Evolutionary conservation across 2,888 invertebrate species (phyloP), one percentile per base, ranked within the genome.

Genomic region (Phanerotoma sp.): DNA sequence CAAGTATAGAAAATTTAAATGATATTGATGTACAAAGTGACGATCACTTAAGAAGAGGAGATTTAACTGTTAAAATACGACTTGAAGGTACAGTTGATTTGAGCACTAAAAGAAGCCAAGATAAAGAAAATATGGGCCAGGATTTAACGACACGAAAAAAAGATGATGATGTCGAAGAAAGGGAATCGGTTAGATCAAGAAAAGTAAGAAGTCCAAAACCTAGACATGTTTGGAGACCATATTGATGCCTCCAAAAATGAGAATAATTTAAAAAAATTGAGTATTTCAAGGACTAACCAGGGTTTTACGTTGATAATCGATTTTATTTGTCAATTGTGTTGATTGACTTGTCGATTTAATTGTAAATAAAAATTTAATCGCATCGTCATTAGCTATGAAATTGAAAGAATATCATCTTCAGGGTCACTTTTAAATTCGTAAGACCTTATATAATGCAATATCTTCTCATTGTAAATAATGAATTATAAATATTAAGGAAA

Each of bases 201-300:
- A 69, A 73, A 51, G 75, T 75, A 15, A 66, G 69, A 51, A 77
- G 72, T 57, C 77, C 77, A 1, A 76, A 74, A 41, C 77, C 77
- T 5, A 71, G 75, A 61, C 76, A 76, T 41, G 77, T 77, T 51
- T 77, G 77, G 77, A 69, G 77, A 65, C 77, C 77, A 9, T 77
- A 77, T 61, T 77, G 69, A 67, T 52, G 33, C 21, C 22, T 13
- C 41, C 13, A 37, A 15, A 10, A 13, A 25, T 6, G 7, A 13
- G n/a, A 38, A 18, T 40, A 16, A 25, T 25, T 15, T 28, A 18
- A 58, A 55, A 59, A 58, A 62, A 54, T 62, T 61, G 66, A 62
- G 67, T 69, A 73, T 70, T 74, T 54, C 70, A 70, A 72, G 76
- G 76, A 77, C 74, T 74, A 75, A 76, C 73, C 77, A 77, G 77